A percentile compares a stretch with the other conserved stretches of the same genome.
Conservation (phyloP, 1,140 invertebrate genomes). For the Drosophila parabipectinata region DNA sequence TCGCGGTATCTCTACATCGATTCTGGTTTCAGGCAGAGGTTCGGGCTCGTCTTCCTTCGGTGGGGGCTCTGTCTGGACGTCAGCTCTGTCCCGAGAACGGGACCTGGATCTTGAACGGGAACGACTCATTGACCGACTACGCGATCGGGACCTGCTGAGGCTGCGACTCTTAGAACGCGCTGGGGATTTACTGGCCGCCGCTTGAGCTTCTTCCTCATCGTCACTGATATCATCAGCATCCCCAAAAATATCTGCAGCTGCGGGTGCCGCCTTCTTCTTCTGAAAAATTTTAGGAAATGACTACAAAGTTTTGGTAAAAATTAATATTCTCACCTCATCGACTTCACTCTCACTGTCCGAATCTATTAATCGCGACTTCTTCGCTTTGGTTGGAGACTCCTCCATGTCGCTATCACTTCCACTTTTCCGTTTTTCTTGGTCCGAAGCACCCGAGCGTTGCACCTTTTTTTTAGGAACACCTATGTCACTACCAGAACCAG, state of each 20-base stretch:
- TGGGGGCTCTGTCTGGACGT: conserved; percentile 37
- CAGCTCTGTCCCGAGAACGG: conserved; percentile 49
- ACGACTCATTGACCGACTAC: conserved; percentile 60
- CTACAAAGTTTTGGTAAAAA: background rate
- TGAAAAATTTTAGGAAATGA: conserved; percentile 7
- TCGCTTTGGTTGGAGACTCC: conserved; percentile 70
- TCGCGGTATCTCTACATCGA: conserved; percentile 98
- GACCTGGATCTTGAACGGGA: conserved; percentile 63
- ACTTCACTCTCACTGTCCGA: conserved; percentile 84
- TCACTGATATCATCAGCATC: conserved; percentile 96
- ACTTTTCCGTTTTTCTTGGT: conserved; percentile 50
- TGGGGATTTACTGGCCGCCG: conserved; percentile 66
- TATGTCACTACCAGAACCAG: conserved; percentile 83
- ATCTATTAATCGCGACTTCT: conserved; percentile 85
- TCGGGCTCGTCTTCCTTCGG: conserved; percentile 89
- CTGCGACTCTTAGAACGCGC: conserved; percentile 57
- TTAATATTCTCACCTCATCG: conserved; percentile 13
- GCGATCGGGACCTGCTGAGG: conserved; percentile 53
- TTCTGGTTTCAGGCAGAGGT: conserved; percentile 94
- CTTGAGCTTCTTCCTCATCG: conserved; percentile 86
- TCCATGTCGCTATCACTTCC: conserved; percentile 61
- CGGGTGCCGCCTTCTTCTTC: conserved; percentile 58
- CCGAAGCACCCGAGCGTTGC: conserved; percentile 63
- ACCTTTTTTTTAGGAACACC: conserved; percentile 68
- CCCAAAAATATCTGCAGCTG: conserved; percentile 94